Conservation (phyloP, 2,797 vertebrate genomes). For the Dendrocincla tyrannina region DNA sequence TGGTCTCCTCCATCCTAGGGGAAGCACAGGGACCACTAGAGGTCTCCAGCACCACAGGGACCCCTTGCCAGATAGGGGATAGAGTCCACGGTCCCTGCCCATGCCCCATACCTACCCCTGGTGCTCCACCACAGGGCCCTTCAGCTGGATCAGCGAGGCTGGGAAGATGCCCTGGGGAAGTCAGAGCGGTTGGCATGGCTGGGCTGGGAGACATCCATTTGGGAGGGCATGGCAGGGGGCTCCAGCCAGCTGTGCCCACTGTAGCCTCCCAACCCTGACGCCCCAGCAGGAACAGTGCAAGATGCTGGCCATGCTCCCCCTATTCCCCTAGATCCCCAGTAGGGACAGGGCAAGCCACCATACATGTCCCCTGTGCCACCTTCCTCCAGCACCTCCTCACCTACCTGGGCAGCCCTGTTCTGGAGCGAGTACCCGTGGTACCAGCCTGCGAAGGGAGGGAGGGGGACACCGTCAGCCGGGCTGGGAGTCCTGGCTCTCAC, state of each 20-base stretch:
- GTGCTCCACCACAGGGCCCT: neutral
- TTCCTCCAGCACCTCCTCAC: neutral
- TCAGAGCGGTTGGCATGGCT: neutral
- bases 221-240: neutral
- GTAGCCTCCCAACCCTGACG: fast-evolving
- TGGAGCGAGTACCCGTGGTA: slow-evolving; percentile 52
- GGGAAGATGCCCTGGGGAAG: slow-evolving; percentile 67
- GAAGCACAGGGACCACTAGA: neutral
- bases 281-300: neutral
- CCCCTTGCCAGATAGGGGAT: fast-evolving
- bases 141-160: slow-evolving; percentile 50
- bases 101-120: neutral
- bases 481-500: neutral
- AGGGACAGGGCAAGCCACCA: neutral
- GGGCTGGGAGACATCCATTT: neutral
- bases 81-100: neutral
- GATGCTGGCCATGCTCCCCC: too few relatives aligned
- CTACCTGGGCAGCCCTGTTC: slow-evolving; percentile 48
- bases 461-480: fast-evolving
- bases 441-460: slow-evolving; percentile 30
- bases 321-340: neutral
- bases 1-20: neutral
- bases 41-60: fast-evolving
- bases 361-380: fast-evolving
- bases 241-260: neutral